Evolutionary conservation across 2,797 vertebrate genomes (phyloP), one percentile per base, ranked within the genome.

Genomic region (Eutrigla gurnardus): DNA sequence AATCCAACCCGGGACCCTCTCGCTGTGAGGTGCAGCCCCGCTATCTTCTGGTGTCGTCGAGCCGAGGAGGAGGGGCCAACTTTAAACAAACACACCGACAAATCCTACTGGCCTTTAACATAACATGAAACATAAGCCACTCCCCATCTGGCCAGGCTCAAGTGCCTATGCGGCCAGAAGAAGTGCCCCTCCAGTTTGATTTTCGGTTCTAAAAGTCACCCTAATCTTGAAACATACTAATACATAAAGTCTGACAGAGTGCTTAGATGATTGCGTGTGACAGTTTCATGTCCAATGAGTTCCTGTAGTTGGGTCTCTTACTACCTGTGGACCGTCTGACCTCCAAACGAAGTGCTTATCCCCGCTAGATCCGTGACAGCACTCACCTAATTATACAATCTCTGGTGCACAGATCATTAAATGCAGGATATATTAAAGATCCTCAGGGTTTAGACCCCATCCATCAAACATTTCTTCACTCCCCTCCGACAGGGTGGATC

Each of bases 351-450:
- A 60, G 66, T 36, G 39, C 72, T 77, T 52, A 78, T 75, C 53
- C 50, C 53, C 60, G 49, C 72, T 75, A 53, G 61, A 70, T 70
- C 64, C 47, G 70, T 69, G 43, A 72, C 64, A 58, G 70, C 77
- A 69, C 71, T 84, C 75, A 81, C 49, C 78, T 87, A 77, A 90
- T 91, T 87, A 88, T 65, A 80, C 65, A 78, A 89, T 86, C 80
- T 84, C 71, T 60, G 42, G 39, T 25, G 66, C 84, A 62, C 78
- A 69, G 74, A 81, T 80, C 75, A 87, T 89, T 87, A 88, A 84
- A 75, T 74, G 67, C 77, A 71, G 73, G 71, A 82, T 81, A 65
- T 75, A 82, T 90, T 69, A 85, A 85, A 88, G 77, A 82, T 84
- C 42, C 80, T 25, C 47, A 65, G 69, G 73, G 64, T 85, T 86